Conservation (phyloP, 2,888 invertebrate genomes). For the Agrilus biguttatus region DNA sequence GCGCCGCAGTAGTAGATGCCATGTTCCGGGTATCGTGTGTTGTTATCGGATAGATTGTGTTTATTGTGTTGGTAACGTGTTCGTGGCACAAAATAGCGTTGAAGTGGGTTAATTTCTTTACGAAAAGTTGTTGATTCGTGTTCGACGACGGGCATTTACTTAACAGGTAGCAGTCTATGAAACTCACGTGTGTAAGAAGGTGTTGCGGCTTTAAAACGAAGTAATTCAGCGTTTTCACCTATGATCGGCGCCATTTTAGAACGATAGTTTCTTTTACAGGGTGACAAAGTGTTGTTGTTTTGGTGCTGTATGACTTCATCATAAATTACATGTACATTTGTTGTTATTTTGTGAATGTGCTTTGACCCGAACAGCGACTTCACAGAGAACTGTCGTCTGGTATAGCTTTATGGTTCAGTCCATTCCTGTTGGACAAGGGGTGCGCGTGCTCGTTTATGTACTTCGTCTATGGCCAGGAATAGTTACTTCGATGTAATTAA, state of each 20-base stretch:
- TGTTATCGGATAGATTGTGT: slow-evolving; percentile 13
- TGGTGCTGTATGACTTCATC: slow-evolving; percentile 10
- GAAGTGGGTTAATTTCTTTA: neutral
- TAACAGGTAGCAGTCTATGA: too few species aligned
- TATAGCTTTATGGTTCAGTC: slow-evolving; percentile 32
- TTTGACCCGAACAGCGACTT: slow-evolving; percentile 36
- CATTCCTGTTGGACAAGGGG: slow-evolving; percentile 32
- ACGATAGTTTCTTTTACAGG: too few species aligned
- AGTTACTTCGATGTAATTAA: too few species aligned
- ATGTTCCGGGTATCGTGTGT: slow-evolving; percentile 25
- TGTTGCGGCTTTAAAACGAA: neutral
- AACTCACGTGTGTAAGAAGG: neutral
- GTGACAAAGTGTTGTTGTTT: neutral
- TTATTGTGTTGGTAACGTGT: slow-evolving; percentile 9
- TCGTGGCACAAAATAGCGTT: slow-evolving; percentile 3
- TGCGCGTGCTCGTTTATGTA: slow-evolving; percentile 19
- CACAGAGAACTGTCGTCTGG: slow-evolving; percentile 28
- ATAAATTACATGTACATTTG: slow-evolving; percentile 48
- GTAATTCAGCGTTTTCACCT: slow-evolving; percentile 4
- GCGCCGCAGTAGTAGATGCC: slow-evolving; percentile 27
- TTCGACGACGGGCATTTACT: too few species aligned
- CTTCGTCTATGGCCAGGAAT: too few species aligned
- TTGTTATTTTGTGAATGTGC: slow-evolving; percentile 57
- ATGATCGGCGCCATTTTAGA: too few species aligned
- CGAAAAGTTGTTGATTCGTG: too few species aligned